Evolutionary conservation across 2,888 invertebrate species (phyloP), one percentile per base, ranked within the genome.

Genomic region (Limnephilus marmoratus): DNA sequence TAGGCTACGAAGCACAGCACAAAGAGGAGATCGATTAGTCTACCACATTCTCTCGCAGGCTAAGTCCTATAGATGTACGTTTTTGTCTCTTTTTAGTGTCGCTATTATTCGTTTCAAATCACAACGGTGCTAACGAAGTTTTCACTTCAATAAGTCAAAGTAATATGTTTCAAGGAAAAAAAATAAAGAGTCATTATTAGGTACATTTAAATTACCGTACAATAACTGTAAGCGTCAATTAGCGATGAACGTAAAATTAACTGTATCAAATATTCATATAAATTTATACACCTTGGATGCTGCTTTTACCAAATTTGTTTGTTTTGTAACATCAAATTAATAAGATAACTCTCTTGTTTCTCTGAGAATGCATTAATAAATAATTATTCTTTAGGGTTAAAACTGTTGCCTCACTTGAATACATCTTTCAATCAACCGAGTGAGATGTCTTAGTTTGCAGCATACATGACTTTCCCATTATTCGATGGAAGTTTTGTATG

Each of bases 391-490:
- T 24, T n/a, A 68, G 68, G 24, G 68, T n/a, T 68, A n/a, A 68
- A 68, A 68, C 68, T 24, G 68, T 68, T 68, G 24, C 24, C 68
- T 68, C 68, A n/a, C 24, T 68, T 68, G 68, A 68, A 68, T 24
- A 68, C 68, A 68, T 68, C 68, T 68, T 68, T 68, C 24, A 68
- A 68, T 68, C 68, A n/a, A 7, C 11, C 68, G 68, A 68, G 68
- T 41, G 68, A 68, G 24, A 68, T 68, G n/a, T 68, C 68, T 68
- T 68, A 68, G 24, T 24, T n/a, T 24, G 1, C 7, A 68, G 68
- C 9, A 15, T 34, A 92, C 92, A 88, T 13, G 92, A 80, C 81
- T 92, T 91, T 91, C 82, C 89, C 92, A 92, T 92, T 92, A 92
- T 88, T 92, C 81, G 18, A 37, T 49, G 53, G 90, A 91, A 92